Percentiles rank a stretch among this genome's conserved stretches.
These are phyloP conservation scores for Felis chaus DNA, from an alignment of 2,113 vertebrate genomes.

Conservation along the genomic window DNA sequence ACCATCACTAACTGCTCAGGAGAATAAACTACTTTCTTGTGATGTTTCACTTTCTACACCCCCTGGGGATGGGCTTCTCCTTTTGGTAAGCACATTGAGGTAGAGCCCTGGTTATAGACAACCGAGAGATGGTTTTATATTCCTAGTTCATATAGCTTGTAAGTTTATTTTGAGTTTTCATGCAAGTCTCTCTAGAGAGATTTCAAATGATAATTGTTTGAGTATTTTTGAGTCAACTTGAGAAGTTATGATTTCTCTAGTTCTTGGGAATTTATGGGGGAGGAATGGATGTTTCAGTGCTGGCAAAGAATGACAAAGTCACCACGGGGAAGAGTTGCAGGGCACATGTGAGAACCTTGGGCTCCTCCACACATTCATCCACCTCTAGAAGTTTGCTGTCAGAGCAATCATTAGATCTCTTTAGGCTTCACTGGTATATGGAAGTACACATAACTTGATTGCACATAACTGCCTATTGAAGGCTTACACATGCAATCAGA, in stretches of 20 bases:
- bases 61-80: neutral
- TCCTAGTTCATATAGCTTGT: neutral
- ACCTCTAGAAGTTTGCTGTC: neutral
- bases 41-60: neutral
- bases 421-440: neutral
- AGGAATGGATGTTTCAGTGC: neutral
- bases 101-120: neutral
- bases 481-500: neutral
- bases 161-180: neutral
- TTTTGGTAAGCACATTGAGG: neutral
- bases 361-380: no score
- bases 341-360: rapidly evolving
- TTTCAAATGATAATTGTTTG: neutral
- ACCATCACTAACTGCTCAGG: neutral
- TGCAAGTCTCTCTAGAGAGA: neutral
- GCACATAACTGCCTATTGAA: neutral
- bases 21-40: neutral
- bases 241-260: neutral
- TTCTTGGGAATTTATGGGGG: neutral
- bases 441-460: neutral
- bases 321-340: neutral
- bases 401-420: neutral
- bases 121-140: neutral
- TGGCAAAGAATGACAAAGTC: neutral
- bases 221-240: neutral